Percentiles rank a stretch among this genome's conserved stretches.
Evolutionary conservation across 2,113 vertebrate genomes (phyloP).

Genomic region (Oriolus oriolus): DNA sequence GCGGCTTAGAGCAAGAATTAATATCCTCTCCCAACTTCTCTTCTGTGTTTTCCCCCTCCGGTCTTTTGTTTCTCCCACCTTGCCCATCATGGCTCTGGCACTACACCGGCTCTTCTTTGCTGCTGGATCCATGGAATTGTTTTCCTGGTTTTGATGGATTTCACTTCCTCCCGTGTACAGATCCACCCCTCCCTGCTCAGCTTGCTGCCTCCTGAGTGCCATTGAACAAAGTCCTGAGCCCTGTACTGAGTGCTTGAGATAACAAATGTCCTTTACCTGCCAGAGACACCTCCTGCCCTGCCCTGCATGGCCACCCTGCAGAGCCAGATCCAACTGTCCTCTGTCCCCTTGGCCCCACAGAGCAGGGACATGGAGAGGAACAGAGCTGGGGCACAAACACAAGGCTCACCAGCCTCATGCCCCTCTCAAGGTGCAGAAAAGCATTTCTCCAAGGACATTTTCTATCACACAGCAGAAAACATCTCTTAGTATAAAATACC

Average conservation of each 20-base stretch:
- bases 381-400: neutral
- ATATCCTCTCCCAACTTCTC: neutral
- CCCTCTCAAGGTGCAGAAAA: neutral
- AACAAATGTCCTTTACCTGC: neutral
- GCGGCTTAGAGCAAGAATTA: neutral
- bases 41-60: neutral
- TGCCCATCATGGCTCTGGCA: neutral
- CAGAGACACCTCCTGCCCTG: neutral
- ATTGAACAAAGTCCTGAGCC: neutral
- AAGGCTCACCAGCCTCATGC: neutral
- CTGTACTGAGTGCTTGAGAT: neutral
- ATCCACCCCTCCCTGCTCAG: neutral
- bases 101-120: neutral
- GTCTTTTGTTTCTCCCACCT: neutral
- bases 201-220: neutral
- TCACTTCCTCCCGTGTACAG: neutral
- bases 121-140: neutral
- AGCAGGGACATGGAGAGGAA: neutral
- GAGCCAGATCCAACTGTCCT: neutral
- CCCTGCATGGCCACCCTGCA: neutral
- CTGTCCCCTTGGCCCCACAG: neutral
- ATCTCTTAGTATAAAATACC: neutral
- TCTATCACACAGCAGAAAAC: neutral
- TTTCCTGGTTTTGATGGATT: neutral
- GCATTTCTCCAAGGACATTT: neutral